A percentile compares a stretch with the other conserved stretches of the same genome.
Conservation (phyloP, 2,888 invertebrate genomes). For the Copidosoma aretas region DNA sequence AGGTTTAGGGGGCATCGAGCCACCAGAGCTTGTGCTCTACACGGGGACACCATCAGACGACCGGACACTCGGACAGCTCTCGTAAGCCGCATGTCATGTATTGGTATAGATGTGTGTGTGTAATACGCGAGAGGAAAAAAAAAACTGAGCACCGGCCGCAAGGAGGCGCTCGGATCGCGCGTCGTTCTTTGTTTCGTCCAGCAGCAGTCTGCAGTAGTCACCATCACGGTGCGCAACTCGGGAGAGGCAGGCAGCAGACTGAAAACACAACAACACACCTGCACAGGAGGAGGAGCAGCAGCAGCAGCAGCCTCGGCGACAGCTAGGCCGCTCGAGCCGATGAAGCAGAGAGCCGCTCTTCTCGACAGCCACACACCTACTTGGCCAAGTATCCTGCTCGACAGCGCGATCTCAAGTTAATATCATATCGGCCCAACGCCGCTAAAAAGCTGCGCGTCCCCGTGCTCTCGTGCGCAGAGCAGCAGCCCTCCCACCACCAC, state of each 20-base stretch:
- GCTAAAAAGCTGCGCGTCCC: background rate
- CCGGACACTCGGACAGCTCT: background rate
- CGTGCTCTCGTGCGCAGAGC: background rate
- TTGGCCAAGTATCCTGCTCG: no score
- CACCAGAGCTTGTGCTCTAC: no score
- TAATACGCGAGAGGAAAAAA: constrained; percentile 15
- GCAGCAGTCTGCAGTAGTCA: constrained; percentile 29
- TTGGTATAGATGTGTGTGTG: background rate
- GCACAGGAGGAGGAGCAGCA: background rate
- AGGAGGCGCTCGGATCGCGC: constrained; percentile 51
- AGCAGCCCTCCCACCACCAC: no score
- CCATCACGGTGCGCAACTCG: constrained; percentile 26
- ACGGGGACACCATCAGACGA: no score
- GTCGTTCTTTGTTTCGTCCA: constrained; percentile 60
- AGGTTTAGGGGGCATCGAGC: background rate
- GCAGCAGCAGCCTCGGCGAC: background rate
- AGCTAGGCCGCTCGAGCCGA: background rate
- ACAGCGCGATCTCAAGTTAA: no score
- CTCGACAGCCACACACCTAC: background rate
- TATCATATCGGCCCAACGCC: background rate
- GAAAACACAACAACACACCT: background rate
- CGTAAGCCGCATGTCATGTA: background rate
- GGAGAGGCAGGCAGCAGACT: background rate
- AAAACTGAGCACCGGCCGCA: constrained; percentile 18
- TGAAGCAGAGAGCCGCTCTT: background rate